Percentiles rank a stretch among this genome's conserved stretches.
Evolutionary conservation across 2,113 vertebrate species (phyloP).

Genomic region (Barbus barbus): DNA sequence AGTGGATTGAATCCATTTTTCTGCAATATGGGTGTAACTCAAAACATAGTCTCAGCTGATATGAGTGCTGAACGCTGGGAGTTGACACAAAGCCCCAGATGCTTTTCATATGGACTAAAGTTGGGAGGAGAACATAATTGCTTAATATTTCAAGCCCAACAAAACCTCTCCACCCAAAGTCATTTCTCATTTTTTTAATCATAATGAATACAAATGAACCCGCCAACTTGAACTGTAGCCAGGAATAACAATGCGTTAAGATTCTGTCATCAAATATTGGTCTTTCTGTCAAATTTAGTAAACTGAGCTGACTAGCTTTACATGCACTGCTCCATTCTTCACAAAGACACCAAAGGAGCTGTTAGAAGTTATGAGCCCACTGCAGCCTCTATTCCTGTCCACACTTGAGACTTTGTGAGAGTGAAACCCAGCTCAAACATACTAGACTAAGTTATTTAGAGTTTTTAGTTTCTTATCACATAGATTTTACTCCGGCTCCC

Average conservation of each 20-base stretch:
- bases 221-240: slow-evolving; percentile 32
- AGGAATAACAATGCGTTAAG: slow-evolving; percentile 31
- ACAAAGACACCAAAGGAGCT: background rate
- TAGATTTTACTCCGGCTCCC: background rate
- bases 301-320: slow-evolving; percentile 26
- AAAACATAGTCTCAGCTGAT: slow-evolving; percentile 34
- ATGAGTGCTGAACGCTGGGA: slow-evolving; percentile 34
- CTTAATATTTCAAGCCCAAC: slow-evolving; percentile 58
- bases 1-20: slow-evolving; percentile 20
- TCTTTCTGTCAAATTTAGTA: slow-evolving; percentile 3
- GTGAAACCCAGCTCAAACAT: background rate
- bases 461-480: background rate
- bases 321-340: slow-evolving; percentile 7
- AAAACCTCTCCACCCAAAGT: slow-evolving; percentile 58
- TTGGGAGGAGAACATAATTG: slow-evolving; percentile 49
- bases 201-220: slow-evolving; percentile 38
- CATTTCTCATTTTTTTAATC: slow-evolving; percentile 31
- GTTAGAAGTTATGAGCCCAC: background rate
- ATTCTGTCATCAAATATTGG: slow-evolving; percentile 32
- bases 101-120: slow-evolving; percentile 30
- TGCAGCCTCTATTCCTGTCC: background rate
- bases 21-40: slow-evolving; percentile 37
- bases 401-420: background rate
- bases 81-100: slow-evolving; percentile 46
- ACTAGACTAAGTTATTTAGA: background rate